Base-by-base conservation (phyloP, 2,888 invertebrate genomes). In the Amiota communis region DNA sequence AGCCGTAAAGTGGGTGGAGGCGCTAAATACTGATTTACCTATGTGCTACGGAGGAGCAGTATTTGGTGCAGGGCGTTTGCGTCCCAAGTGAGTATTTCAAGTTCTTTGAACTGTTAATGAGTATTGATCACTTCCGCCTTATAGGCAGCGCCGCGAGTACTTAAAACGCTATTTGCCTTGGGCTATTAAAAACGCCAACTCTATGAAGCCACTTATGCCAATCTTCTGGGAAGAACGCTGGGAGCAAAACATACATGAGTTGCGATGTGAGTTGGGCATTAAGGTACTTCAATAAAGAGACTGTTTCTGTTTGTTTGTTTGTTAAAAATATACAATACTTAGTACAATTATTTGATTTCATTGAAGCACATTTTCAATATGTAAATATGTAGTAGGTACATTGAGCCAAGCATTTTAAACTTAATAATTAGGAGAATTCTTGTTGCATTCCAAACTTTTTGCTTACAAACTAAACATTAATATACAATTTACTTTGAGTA, bases 1-100 rank as follows among this genome's bases (percentile, higher is more conserved):
- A 8, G 93, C 96, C 12, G 96, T 99, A 8, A 99, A 99, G 91
- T 98, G 98, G 97, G 93, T 99, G 68, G 99, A 99, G 92, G 99
- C 95, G 0, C 92, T 99, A 73, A 99, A 99, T 90, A 96, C 95
- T 12, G 94, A 93, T 70, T 91, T 99, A 46, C 99, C 99, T 0
- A 98, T 99, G 98, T 98, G 98, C 87, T 92, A 97, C 75, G 93
- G 94, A 70, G 99, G 96, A 20, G 98, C 96, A 0, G 91, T 98
- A 73, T 97, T 98, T 92, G 99, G 98, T 12, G 96, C 98, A 1
- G 91, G 94, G 13, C 91, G 98, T 80, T 91, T 99, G 13, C 93
- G 94, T 82, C 95, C 97, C 72, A 97, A 95, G 90, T 89, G 76
- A 83, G 80, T 79, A 48, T 8, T 61, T 36, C 13, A 17, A 36